Conservation (phyloP, 2,113 vertebrate species). For the Seriola rivoliana region DNA sequence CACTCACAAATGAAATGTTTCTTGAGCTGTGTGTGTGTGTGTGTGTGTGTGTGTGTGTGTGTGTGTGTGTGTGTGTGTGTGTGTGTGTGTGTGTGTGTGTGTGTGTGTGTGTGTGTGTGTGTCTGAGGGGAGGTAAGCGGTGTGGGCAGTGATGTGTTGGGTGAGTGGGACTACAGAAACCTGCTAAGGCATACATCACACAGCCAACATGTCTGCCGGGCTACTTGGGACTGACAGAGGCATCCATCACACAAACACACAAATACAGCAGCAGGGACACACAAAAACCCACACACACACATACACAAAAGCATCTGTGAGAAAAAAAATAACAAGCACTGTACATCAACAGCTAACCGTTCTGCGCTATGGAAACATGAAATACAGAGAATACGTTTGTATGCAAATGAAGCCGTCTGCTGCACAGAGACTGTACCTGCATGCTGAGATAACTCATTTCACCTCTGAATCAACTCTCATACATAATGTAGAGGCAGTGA, state of each 20-base stretch:
- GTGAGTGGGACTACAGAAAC: conserved; percentile 1
- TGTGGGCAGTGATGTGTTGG: conserved; percentile 12
- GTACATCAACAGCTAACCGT: not conserved
- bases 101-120: not conserved
- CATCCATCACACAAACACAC: conserved; percentile 23
- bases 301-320: not conserved
- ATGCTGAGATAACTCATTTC: not conserved
- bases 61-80: not conserved
- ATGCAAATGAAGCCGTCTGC: conserved; percentile 9
- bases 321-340: not conserved
- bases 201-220: conserved; percentile 23
- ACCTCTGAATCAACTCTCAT: not conserved
- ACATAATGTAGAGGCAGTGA: not conserved
- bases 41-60: not conserved
- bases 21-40: too few species aligned
- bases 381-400: not conserved
- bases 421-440: conserved; percentile 12
- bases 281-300: not conserved
- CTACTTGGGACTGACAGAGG: conserved; percentile 19
- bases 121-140: not conserved
- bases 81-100: too few species aligned
- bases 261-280: not conserved
- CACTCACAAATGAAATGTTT: too few species aligned
- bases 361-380: not conserved
- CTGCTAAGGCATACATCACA: conserved; percentile 12